Evolutionary conservation across 2,888 invertebrate genomes (phyloP), one percentile per base, ranked within the genome.

Genomic region (Carcina quercana): DNA sequence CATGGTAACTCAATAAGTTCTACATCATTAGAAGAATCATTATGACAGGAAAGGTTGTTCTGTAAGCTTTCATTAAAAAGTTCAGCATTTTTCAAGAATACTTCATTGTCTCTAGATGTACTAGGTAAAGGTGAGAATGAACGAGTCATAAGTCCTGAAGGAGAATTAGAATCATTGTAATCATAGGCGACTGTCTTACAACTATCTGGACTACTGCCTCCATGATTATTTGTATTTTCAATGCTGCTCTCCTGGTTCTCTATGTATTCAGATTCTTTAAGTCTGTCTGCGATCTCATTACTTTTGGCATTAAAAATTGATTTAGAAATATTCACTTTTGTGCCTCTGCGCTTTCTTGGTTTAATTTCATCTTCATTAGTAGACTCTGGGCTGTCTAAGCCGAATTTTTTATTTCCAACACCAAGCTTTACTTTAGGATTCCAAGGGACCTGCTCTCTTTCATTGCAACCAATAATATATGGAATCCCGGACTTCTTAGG

Each of bases 91-190:
- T 53, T 53, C 6, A 43, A 28, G 24, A 70, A 49, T 5, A 49
- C 58, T 22, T 55, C 46, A 29, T 30, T 47, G 30, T 69, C 61
- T 34, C 10, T 59, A 2, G 71, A 71, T 21, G 71, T 70, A 42
- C 71, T 71, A 3, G 71, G 70, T 14, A 59, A 17, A 2, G 69
- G 70, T 10, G 57, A 58, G 35, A 69, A 71, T 28, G 47, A 30
- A 8, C 33, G 36, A 24, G 36, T 38, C 5, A 27, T 43, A 0
- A 13, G 22, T 20, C 7, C 34, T 13, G 30, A 12, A 15, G 35
- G 34, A 13, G 24, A 39, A 15, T 38, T 44, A 10, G 13, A 29
- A 13, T 35, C 30, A 24, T 11, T 24, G 36, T 46, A 49, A 15
- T 40, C 40, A 49, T 54, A 53, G 13, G 42, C 31, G 26, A 51